These are phyloP conservation scores for Lissonota sp. DNA, from an alignment of 2,888 invertebrate genomes.

Conservation along the genomic window DNA sequence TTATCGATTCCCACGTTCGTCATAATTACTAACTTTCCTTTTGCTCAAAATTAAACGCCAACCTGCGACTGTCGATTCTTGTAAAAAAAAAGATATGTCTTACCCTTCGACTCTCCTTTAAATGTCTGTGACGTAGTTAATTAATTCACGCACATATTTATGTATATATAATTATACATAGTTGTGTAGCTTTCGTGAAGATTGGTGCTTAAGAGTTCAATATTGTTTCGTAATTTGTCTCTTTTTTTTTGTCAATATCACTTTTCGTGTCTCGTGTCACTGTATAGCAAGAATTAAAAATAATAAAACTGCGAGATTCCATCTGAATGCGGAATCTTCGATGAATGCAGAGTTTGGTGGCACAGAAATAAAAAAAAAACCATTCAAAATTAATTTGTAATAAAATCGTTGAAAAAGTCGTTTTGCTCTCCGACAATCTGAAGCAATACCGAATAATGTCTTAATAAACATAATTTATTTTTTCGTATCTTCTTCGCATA, in stretches of 20 bases:
- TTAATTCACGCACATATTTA: constrained; percentile 17
- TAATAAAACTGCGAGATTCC: too few species aligned
- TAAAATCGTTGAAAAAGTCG: too few species aligned
- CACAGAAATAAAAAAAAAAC: too few species aligned
- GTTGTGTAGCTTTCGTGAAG: constrained; percentile 57
- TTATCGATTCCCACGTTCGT: constrained; percentile 10
- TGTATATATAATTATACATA: constrained; percentile 23
- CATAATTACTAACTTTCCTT: constrained; percentile 9
- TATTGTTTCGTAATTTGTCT: constrained; percentile 45
- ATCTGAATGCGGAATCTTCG: neutral
- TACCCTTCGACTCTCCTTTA: constrained; percentile 46
- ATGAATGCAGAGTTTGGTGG: neutral
- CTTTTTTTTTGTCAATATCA: constrained; percentile 25
- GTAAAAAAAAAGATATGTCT: constrained; percentile 26
- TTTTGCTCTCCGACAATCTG: too few species aligned
- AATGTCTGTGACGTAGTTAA: constrained; percentile 54
- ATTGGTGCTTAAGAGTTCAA: constrained; percentile 49
- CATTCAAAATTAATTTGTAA: too few species aligned
- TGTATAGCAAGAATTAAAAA: constrained; percentile 25
- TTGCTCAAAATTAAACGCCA: constrained; percentile 5
- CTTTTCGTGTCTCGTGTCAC: constrained; percentile 29
- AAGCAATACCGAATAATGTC: too few species aligned
- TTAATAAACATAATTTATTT: too few species aligned
- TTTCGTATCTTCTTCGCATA: neutral
- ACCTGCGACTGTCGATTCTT: constrained; percentile 19